phyloP scores from a whole-genome alignment of 2,113 vertebrate species.

The Passer montanus region DNA sequence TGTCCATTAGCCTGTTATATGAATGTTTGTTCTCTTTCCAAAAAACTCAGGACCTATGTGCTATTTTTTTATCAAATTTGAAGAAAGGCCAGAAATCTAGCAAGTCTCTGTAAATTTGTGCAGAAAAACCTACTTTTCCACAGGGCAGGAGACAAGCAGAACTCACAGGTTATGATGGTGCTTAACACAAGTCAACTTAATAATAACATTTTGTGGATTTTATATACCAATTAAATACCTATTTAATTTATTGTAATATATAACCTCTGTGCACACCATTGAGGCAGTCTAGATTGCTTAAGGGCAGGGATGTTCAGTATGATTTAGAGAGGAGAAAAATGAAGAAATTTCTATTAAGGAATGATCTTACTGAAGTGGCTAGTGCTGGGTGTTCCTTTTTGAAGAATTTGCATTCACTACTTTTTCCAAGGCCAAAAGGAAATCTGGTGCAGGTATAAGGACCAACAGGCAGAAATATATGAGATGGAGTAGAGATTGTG shows the following conservation, averaged over 20 bases:
- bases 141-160: neutral
- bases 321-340: neutral
- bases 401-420: neutral
- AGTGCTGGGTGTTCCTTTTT: neutral
- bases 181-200: neutral
- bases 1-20: neutral
- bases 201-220: neutral
- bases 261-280: neutral
- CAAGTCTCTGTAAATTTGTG: neutral
- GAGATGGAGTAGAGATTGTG: neutral
- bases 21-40: neutral
- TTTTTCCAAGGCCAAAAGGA: neutral
- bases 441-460: neutral
- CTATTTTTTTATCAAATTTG: neutral
- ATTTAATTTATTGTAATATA: neutral
- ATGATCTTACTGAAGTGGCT: neutral
- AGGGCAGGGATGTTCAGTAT: neutral
- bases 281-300: neutral
- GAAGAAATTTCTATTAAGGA: neutral
- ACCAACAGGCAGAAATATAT: neutral
- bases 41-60: neutral
- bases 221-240: neutral
- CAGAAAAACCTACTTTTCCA: neutral
- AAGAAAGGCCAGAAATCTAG: neutral
- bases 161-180: neutral